Conservation (phyloP, 2,113 vertebrate species). For the Paratilapia polleni region DNA sequence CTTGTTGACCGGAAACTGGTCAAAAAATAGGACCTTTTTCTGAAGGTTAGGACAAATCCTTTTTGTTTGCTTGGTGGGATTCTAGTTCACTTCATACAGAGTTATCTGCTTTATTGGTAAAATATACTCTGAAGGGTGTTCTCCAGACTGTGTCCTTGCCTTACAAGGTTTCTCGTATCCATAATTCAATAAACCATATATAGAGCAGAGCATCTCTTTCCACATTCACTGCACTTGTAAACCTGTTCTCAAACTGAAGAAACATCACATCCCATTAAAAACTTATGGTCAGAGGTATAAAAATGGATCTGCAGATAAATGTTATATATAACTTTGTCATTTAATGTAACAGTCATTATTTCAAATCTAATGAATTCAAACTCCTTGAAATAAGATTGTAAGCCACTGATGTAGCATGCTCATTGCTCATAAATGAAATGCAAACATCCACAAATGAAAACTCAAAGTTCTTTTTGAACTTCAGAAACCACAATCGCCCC, state of each 20-base stretch:
- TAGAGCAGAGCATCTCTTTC: neutral
- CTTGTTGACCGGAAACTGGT: neutral
- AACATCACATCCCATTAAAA: neutral
- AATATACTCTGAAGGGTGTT: neutral
- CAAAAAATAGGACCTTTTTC: neutral
- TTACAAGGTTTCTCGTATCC: neutral
- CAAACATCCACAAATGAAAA: neutral
- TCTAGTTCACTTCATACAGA: neutral
- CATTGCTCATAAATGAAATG: neutral
- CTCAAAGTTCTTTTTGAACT: neutral
- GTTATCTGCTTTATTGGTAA: slow-evolving; percentile 13
- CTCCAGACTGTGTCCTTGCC: neutral
- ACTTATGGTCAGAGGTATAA: neutral
- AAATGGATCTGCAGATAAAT: neutral
- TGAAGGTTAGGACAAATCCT: neutral
- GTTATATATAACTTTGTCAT: neutral
- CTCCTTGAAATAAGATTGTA: neutral
- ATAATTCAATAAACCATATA: slow-evolving; percentile 16
- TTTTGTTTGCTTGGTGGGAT: neutral
- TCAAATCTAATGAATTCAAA: neutral
- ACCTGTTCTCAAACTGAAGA: neutral
- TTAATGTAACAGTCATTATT: neutral
- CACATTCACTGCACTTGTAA: neutral
- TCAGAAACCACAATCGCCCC: slow-evolving; percentile 6
- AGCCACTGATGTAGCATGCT: neutral